Evolutionary conservation across 2,113 vertebrate species (phyloP).

Genomic region (Pachycephala philippinensis): DNA sequence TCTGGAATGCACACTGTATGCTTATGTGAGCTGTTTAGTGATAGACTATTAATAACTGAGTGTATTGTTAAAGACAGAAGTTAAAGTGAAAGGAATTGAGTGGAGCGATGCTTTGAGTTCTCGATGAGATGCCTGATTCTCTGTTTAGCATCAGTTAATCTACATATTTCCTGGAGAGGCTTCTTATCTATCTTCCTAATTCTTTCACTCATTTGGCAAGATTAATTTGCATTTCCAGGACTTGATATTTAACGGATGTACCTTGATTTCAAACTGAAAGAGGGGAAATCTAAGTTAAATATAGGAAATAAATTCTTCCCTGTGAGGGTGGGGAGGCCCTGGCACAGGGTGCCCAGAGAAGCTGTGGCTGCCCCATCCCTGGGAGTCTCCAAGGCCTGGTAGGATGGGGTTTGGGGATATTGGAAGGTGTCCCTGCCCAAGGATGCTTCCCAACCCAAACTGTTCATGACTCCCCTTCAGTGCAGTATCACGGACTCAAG

Average conservation of each 20-base stretch:
- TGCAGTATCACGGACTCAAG: fast-evolving
- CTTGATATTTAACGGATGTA: not conserved
- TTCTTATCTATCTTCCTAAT: not conserved
- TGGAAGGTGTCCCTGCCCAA: not conserved
- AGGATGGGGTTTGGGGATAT: fast-evolving
- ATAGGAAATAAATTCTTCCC: not conserved
- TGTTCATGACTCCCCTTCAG: no score
- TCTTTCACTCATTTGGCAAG: not conserved
- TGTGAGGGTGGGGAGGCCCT: fast-evolving
- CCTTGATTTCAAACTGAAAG: not conserved
- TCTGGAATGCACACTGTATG: not conserved
- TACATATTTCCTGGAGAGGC: not conserved
- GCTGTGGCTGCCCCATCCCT: not conserved
- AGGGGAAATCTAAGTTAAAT: not conserved
- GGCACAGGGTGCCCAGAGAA: not conserved
- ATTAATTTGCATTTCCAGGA: not conserved
- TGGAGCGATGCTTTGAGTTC: not conserved
- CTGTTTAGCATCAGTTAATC: not conserved
- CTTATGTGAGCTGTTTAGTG: not conserved
- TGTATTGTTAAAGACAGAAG: not conserved
- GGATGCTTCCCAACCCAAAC: not conserved
- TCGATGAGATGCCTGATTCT: not conserved
- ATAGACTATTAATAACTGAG: not conserved
- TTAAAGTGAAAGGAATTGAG: not conserved
- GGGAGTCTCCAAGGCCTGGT: fast-evolving